Conservation (phyloP, 2,888 invertebrate genomes). For the Anthrax anthrax region DNA sequence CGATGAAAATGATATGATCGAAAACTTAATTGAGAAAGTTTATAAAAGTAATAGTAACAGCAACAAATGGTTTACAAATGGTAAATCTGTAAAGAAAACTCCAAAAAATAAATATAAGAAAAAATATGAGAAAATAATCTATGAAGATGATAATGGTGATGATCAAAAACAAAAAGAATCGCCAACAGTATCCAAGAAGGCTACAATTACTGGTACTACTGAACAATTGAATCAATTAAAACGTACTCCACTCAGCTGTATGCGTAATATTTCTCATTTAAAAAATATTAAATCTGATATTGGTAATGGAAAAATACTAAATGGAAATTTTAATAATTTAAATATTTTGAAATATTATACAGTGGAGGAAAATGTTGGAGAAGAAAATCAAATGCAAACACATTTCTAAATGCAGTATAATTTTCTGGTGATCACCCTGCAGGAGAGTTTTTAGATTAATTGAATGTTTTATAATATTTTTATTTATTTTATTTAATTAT, state of each 20-base stretch:
- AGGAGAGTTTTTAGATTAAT: too few relatives aligned
- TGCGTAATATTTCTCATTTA: constrained; percentile 6
- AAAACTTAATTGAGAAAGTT: too few relatives aligned
- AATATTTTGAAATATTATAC: too few relatives aligned
- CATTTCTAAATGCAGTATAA: too few relatives aligned
- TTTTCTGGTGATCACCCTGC: too few relatives aligned
- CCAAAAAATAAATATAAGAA: neutral
- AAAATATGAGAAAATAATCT: constrained; percentile 1
- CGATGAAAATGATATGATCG: neutral
- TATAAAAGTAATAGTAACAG: neutral
- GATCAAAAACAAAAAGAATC: neutral
- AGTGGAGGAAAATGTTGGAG: too few relatives aligned
- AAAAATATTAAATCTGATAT: neutral
- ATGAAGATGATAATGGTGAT: constrained; percentile 7
- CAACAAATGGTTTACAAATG: neutral
- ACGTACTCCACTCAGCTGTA: constrained; percentile 11
- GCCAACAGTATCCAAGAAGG: neutral
- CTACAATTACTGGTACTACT: constrained; percentile 2
- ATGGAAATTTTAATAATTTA: too few relatives aligned
- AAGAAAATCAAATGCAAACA: too few relatives aligned
- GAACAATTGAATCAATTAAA: neutral
- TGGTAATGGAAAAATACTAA: too few relatives aligned
- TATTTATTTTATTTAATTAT: too few relatives aligned
- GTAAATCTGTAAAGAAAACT: constrained; percentile 2
- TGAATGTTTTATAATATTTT: too few relatives aligned